Evolutionary conservation across 1,140 invertebrate genomes (phyloP).

Genomic region (Pteromalus puparum): DNA sequence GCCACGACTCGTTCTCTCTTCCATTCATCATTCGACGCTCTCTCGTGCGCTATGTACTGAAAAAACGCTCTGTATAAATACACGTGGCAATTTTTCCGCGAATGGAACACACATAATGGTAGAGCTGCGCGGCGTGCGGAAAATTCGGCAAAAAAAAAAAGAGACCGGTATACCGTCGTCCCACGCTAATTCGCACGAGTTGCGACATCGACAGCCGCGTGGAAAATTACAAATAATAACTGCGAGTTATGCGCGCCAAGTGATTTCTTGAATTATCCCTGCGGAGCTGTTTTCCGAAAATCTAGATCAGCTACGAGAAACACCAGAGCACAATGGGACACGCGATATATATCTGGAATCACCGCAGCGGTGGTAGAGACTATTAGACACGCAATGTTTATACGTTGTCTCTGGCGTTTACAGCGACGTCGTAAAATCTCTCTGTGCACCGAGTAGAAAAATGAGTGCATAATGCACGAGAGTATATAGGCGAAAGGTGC

Average conservation of each 20-base stretch:
- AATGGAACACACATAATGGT: not conserved
- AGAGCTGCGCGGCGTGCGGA: not conserved
- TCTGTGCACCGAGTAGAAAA: not conserved
- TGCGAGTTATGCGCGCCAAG: not conserved
- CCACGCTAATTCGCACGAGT: not conserved
- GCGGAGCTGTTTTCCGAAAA: not conserved
- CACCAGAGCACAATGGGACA: not conserved
- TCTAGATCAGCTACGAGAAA: not conserved
- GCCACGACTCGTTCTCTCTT: not conserved
- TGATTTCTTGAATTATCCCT: constrained; percentile 15
- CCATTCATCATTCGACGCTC: not conserved
- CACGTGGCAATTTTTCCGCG: not conserved
- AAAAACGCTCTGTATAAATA: no score
- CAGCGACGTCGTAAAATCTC: not conserved
- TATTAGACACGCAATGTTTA: no score
- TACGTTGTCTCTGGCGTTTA: not conserved
- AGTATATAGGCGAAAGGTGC: no score
- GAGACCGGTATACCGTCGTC: not conserved
- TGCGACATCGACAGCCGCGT: not conserved
- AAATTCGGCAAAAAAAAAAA: constrained; percentile 21
- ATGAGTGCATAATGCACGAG: not conserved
- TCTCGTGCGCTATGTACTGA: not conserved
- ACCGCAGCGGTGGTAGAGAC: no score
- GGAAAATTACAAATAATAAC: constrained; percentile 45
- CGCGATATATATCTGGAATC: not conserved